Evolutionary conservation across 2,888 invertebrate genomes (phyloP).

Genomic region (Sphecodes monilicornis): DNA sequence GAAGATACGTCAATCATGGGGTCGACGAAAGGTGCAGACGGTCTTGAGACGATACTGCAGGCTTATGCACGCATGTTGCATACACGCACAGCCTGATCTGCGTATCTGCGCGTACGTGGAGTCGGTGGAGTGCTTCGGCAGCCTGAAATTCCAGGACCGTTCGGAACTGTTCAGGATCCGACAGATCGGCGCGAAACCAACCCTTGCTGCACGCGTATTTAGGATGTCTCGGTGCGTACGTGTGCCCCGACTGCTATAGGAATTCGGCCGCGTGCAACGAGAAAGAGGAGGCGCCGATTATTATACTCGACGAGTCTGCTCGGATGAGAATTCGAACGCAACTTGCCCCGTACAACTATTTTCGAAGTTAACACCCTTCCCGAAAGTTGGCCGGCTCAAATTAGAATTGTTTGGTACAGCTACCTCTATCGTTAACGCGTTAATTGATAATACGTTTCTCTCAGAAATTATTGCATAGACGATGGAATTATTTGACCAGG

Average conservation of each 20-base stretch:
- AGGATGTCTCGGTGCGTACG: conserved; percentile 48
- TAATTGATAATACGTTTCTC: background rate
- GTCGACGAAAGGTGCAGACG: background rate
- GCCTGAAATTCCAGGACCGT: conserved; percentile 67
- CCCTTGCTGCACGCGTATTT: conserved; percentile 43
- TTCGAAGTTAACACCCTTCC: background rate
- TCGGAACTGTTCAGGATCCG: conserved; percentile 62
- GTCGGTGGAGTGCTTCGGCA: conserved; percentile 51
- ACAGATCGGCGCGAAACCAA: conserved; percentile 67
- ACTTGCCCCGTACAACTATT: background rate
- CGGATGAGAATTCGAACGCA: background rate
- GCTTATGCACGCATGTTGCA: conserved; percentile 16
- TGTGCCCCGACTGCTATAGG: conserved; percentile 41
- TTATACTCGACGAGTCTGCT: conserved; percentile 31
- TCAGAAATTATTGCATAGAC: background rate
- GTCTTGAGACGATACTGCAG: background rate
- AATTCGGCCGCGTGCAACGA: conserved; percentile 40
- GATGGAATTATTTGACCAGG: background rate
- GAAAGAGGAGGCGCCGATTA: conserved; percentile 38
- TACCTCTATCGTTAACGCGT: background rate
- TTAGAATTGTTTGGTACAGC: background rate
- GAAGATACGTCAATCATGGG: background rate
- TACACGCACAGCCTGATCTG: conserved; percentile 6
- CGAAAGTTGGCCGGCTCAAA: background rate
- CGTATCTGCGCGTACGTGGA: conserved; percentile 31